A percentile compares a stretch with the other conserved stretches of the same genome.
Conservation (phyloP, 2,888 invertebrate species). For the Drosophila lacicola region DNA sequence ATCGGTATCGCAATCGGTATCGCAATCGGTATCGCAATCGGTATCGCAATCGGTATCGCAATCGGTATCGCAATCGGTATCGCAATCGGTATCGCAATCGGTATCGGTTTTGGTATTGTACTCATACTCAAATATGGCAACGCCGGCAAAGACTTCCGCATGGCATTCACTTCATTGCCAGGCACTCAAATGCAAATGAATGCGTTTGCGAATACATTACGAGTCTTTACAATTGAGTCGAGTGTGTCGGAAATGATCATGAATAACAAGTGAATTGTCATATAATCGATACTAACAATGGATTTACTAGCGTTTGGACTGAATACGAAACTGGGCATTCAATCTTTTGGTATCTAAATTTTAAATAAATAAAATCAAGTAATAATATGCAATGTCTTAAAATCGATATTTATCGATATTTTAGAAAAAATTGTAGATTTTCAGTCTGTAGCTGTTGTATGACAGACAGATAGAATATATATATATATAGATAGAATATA, state of each 20-base stretch:
- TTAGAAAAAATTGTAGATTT: too few species aligned
- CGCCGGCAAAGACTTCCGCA: constrained; percentile 38
- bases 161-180: constrained; percentile 36
- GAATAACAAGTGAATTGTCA: constrained; percentile 14
- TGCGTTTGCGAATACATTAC: constrained; percentile 17
- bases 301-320: background rate
- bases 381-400: too few species aligned
- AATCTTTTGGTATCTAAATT: too few species aligned
- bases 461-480: too few species aligned
- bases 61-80: constrained; percentile 11
- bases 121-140: constrained; percentile 12
- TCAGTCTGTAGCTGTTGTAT: too few species aligned
- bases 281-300: background rate
- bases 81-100: constrained; percentile 8
- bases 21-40: constrained; percentile 15
- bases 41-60: constrained; percentile 7
- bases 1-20: constrained; percentile 11
- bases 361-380: too few species aligned
- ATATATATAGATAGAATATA: too few species aligned
- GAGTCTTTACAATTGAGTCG: constrained; percentile 11
- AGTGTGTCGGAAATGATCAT: constrained; percentile 17
- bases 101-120: constrained; percentile 4
- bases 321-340: too few species aligned
- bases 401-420: too few species aligned
- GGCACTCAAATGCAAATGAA: constrained; percentile 48